Conservation (phyloP, 1,140 invertebrate genomes). For the Theocolax elegans region DNA sequence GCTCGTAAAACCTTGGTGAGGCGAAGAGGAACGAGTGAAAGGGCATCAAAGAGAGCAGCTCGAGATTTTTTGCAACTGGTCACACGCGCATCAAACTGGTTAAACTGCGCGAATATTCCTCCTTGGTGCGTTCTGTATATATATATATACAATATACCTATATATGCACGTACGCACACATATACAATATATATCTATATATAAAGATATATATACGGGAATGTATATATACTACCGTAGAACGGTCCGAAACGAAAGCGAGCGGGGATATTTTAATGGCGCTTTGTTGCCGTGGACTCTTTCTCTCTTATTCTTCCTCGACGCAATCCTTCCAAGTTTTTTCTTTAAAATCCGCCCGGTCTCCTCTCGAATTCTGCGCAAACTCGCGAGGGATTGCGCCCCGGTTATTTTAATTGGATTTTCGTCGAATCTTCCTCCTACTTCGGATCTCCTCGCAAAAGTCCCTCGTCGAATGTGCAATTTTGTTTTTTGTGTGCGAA, state of each 20-base stretch:
- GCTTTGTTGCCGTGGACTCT: slow-evolving; percentile 55
- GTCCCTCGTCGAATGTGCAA: slow-evolving; percentile 21
- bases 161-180: no score
- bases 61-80: slow-evolving; percentile 24
- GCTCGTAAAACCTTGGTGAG: not conserved
- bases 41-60: not conserved
- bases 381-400: slow-evolving; percentile 27
- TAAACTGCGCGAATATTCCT: slow-evolving; percentile 9
- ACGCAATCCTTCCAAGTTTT: slow-evolving; percentile 20
- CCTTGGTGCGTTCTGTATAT: no score
- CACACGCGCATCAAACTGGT: slow-evolving; percentile 38
- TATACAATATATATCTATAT: no score
- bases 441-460: slow-evolving; percentile 27
- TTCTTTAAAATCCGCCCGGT: slow-evolving; percentile 48
- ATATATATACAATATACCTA: no score
- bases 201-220: no score
- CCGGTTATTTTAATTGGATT: slow-evolving; percentile 69
- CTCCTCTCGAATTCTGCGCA: slow-evolving; percentile 15
- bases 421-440: slow-evolving; percentile 59
- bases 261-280: slow-evolving; percentile 63
- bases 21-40: no score
- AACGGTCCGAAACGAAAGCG: slow-evolving; percentile 20
- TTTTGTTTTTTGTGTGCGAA: slow-evolving; percentile 16
- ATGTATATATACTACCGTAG: slow-evolving; percentile 4
- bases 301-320: slow-evolving; percentile 21